These are phyloP conservation scores for Dasyurus viverrinus DNA, from an alignment of 2,113 vertebrate species.

Conservation along the genomic window DNA sequence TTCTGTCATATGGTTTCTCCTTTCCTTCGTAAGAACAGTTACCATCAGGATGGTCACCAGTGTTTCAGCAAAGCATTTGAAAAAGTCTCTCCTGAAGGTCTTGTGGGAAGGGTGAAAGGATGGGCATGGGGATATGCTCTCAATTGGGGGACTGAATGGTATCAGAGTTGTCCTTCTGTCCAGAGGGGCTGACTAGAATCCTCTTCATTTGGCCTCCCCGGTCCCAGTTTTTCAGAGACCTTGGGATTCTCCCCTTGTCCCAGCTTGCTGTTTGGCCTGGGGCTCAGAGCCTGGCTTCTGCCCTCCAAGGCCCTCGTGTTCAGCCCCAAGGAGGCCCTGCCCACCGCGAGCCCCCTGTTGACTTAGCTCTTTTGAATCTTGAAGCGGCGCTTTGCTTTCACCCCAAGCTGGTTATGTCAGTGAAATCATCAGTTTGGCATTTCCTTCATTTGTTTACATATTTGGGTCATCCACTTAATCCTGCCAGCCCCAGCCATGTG, in stretches of 20 bases:
- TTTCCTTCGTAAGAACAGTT: neutral
- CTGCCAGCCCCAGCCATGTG: neutral
- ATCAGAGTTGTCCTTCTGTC: neutral
- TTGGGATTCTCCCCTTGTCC: neutral
- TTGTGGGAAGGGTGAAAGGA: neutral
- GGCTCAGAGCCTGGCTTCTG: neutral
- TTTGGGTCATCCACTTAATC: neutral
- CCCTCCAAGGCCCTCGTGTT: neutral
- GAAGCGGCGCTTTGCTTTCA: neutral
- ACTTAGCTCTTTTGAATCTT: neutral
- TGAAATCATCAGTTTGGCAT: neutral
- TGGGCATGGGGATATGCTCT: neutral
- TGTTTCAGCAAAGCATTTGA: neutral
- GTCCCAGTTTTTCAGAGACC: neutral
- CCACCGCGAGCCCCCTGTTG: neutral
- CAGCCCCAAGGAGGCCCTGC: neutral
- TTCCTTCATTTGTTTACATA: slow-evolving; percentile 38
- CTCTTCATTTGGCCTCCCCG: neutral
- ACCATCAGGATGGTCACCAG: neutral
- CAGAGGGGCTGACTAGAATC: neutral
- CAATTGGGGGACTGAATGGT: neutral
- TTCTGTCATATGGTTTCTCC: neutral
- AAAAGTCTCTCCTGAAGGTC: neutral
- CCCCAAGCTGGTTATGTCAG: neutral
- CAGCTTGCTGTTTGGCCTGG: neutral